Base-by-base conservation (phyloP, 1,140 invertebrate genomes). In the Stratiolaelaps scimitus region DNA sequence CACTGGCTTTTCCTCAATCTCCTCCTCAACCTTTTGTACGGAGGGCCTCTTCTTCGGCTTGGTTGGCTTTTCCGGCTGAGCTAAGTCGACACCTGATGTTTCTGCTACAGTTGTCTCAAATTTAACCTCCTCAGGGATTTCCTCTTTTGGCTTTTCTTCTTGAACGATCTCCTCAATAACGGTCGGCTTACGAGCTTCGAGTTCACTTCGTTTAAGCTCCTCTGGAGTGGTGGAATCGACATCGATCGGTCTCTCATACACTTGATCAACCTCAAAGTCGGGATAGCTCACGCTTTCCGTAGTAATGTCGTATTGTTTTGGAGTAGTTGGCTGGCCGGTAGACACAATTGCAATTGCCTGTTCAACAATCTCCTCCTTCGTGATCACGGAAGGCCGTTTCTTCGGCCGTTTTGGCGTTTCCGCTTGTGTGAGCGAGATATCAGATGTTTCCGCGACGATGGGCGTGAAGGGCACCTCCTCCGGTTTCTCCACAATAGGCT, bases 231-330 rank as follows among this genome's bases (percentile, higher is more conserved):
- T 26, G 2, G 53, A 60, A 26, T 60, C 53, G 15, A 60, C 17
- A 17, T 60, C 15, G 53, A 60, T 34, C 13, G 53, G 53, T 29
- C 53, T 26, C 34, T 60, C 26, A 34, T 60, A 60, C n/a, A 29
- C 23, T 60, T 60, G 53, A 15, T 26, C 26, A 23, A 60, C 53
- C 10, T 60, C 53, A 34, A 60, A 20, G 53, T 60, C 53, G 23
- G 53, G 53, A 60, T 60, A 60, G 6, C 34, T 15, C 20, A 17
- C 53, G 20, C 53, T 60, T 5, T 26, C 53, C 4, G 34, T 34
- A 10, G 1, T 17, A 15, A 60, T 26, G 17, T 60, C 53, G 4
- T n/a, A 17, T 60, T 34, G n/a, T 34, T 60, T 23, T 17, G 26
- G 15, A 29, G 17, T 10, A 29, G 1, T n/a, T 15, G 53, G 53